phyloP scores from a whole-genome alignment of 2,888 invertebrate genomes.

The Drosophila flavopinicola region DNA sequence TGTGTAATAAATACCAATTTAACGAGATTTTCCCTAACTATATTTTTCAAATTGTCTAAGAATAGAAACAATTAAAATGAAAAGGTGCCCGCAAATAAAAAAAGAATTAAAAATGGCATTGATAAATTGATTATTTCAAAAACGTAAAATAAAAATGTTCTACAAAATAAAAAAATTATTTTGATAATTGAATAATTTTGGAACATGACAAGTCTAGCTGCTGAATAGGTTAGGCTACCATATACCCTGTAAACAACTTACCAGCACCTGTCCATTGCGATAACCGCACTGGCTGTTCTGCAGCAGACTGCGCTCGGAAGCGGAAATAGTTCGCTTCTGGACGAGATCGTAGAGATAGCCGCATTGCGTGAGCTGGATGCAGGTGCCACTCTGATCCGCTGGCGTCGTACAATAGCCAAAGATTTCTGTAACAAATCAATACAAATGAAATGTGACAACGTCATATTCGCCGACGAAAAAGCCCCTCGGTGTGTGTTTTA shows the following conservation, averaged over 20 bases:
- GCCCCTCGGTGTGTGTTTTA: slow-evolving; percentile 22
- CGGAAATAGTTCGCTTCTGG: slow-evolving; percentile 36
- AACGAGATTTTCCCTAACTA: too few species aligned
- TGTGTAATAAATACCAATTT: too few species aligned
- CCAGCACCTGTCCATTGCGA: slow-evolving; percentile 82
- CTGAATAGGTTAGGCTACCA: too few species aligned
- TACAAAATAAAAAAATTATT: too few species aligned
- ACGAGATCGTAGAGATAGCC: slow-evolving; percentile 64
- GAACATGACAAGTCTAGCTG: too few species aligned
- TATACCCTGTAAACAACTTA: slow-evolving; percentile 14
- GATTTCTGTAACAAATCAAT: slow-evolving; percentile 43
- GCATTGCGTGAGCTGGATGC: slow-evolving; percentile 69
- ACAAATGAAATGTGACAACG: background rate
- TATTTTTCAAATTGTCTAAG: too few species aligned
- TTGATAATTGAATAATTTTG: too few species aligned
- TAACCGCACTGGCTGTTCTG: slow-evolving; percentile 89
- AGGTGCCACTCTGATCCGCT: slow-evolving; percentile 57
- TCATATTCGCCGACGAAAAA: slow-evolving; percentile 9
- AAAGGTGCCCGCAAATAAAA: too few species aligned
- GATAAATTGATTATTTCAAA: too few species aligned
- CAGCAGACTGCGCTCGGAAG: slow-evolving; percentile 83
- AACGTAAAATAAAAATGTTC: too few species aligned
- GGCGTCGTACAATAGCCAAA: slow-evolving; percentile 77
- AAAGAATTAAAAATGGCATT: too few species aligned
- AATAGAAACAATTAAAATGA: too few species aligned